Evolutionary conservation across 2,888 invertebrate species (phyloP), one percentile per base, ranked within the genome.

Genomic region (Yponomeuta malinellus): DNA sequence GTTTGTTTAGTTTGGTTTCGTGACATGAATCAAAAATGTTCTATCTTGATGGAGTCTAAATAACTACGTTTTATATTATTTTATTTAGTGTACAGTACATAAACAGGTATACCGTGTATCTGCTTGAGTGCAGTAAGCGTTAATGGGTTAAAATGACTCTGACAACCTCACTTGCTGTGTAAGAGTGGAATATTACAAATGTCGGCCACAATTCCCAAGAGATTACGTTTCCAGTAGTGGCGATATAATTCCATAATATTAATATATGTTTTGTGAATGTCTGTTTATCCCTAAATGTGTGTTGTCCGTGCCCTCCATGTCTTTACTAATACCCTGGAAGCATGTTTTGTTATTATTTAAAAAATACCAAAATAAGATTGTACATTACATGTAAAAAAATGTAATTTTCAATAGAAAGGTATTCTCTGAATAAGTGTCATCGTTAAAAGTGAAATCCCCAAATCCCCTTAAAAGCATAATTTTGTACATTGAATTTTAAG

Each of bases 211-310:
- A 59, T 59, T 15, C 73, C 23, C 31, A 78, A 80, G 90, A 90
- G 90, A 90, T 91, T 90, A 90, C 90, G 52, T 59, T 89, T 90
- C 88, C 83, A 88, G 87, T 86, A 83, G 84, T 85, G 83, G 80
- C 76, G 78, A 82, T 78, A 71, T 72, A 29, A 23, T 23, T 71
- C 74, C 72, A 75, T 78, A 78, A 78, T 82, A 72, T 76, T 78
- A 78, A 78, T 82, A 72, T 76, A 79, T 82, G 83, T 87, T 86
- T 88, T 88, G 78, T 81, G 83, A 88, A 78, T 80, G 77, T 85
- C 77, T 59, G 15, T 59, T 15, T 59, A 59, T 59, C 52, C 52
- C 52, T 15, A 15, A 15, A 15, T 59, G 52, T 59, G 2, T 59
- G 52, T 59, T 59, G 52, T 59, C 52, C 15, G 2, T 15, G 0